These are phyloP conservation scores for Cataglyphis rosenhaueri DNA, from an alignment of 2,888 invertebrate species.

Conservation along the genomic window DNA sequence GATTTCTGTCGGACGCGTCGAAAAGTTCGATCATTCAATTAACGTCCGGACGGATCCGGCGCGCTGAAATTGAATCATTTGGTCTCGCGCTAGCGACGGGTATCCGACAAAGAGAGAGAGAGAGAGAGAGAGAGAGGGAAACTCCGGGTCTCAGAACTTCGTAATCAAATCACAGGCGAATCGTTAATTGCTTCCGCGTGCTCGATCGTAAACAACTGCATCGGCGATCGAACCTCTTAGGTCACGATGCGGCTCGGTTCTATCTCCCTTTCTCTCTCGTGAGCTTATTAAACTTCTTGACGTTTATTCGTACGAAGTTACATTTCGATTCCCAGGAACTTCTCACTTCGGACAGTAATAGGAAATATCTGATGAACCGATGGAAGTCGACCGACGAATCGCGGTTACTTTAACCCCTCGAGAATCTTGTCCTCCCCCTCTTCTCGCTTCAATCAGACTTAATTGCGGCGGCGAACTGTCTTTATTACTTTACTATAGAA, in stretches of 20 bases:
- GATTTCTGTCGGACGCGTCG: conserved; percentile 47
- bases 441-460: background rate
- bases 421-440: background rate
- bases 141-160: conserved; percentile 58
- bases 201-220: conserved; percentile 53
- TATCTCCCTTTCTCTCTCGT: background rate
- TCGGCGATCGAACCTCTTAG: conserved; percentile 51
- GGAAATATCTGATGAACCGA: conserved; percentile 37
- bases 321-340: conserved; percentile 23
- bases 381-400: conserved; percentile 19
- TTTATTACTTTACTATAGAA: conserved; percentile 9
- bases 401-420: conserved; percentile 36
- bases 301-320: conserved; percentile 37
- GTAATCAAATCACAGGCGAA: conserved; percentile 58
- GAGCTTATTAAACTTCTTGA: conserved; percentile 39
- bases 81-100: conserved; percentile 51
- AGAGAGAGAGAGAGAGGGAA: background rate
- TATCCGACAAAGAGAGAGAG: background rate
- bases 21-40: conserved; percentile 71
- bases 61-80: conserved; percentile 62
- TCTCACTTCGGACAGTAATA: conserved; percentile 29
- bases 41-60: conserved; percentile 60
- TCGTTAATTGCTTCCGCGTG: conserved; percentile 58
- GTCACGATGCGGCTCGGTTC: conserved; percentile 20
- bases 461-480: conserved; percentile 35